Conservation (phyloP, 1,140 invertebrate genomes). For the Drosophila sp. region DNA sequence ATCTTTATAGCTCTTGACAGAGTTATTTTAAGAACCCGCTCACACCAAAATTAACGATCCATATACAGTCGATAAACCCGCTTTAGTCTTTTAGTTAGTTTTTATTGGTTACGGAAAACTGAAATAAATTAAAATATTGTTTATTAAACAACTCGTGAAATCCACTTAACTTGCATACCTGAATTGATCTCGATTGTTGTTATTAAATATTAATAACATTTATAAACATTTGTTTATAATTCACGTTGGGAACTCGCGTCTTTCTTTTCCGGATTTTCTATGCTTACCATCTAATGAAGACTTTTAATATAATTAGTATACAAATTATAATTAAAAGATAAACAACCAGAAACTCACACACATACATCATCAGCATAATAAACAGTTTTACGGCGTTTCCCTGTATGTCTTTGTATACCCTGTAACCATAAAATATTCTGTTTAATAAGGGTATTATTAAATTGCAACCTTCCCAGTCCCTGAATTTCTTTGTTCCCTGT, state of each 20-base stretch:
- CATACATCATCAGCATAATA: conserved; percentile 28
- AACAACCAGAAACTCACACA: conserved; percentile 35
- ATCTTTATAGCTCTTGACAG: conserved; percentile 24
- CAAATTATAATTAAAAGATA: conserved; percentile 57
- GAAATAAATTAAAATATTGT: conserved; percentile 53
- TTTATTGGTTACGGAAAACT: conserved; percentile 63
- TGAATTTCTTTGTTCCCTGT: neutral
- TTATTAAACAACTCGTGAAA: conserved; percentile 70
- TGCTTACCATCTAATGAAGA: conserved; percentile 5
- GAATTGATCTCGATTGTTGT: conserved; percentile 33
- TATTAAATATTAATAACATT: conserved; percentile 40
- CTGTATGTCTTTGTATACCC: conserved; percentile 3
- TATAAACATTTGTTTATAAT: conserved; percentile 26
- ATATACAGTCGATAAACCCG: conserved; percentile 40
- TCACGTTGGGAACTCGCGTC: conserved; percentile 5
- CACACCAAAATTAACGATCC: conserved; percentile 57
- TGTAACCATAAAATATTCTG: conserved; percentile 29
- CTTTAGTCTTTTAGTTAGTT: conserved; percentile 14
- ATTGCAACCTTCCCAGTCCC: conserved; percentile 9
- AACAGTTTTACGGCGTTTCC: conserved; percentile 44
- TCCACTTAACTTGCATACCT: neutral
- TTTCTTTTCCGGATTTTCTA: conserved; percentile 4
- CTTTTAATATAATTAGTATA: conserved; percentile 59
- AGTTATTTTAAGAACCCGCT: conserved; percentile 62
- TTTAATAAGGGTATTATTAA: conserved; percentile 27